Evolutionary conservation across 2,797 vertebrate species (phyloP).

Genomic region (Syndactyla subalaris): DNA sequence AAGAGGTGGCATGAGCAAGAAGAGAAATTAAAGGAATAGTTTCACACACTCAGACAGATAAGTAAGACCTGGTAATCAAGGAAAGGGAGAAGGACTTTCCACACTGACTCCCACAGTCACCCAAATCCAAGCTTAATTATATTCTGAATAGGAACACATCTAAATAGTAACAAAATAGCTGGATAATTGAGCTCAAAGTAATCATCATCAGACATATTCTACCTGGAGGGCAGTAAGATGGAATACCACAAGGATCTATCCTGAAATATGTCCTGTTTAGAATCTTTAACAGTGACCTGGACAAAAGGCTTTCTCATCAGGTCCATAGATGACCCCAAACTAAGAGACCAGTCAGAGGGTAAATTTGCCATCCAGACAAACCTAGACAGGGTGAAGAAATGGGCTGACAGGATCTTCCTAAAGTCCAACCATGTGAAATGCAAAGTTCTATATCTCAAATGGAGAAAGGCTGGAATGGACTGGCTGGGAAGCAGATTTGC

Average conservation of each 20-base stretch:
- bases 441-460: background rate
- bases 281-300: background rate
- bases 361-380: background rate
- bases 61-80: background rate
- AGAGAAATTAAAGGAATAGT: background rate
- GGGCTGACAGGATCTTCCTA: background rate
- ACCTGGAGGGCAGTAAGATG: background rate
- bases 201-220: background rate
- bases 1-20: background rate
- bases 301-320: background rate
- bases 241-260: background rate
- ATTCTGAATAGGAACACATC: background rate
- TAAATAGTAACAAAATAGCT: background rate
- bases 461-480: background rate
- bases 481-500: background rate
- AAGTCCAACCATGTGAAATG: background rate
- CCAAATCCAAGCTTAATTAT: background rate
- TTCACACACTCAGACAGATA: background rate
- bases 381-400: background rate
- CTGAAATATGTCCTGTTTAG: background rate
- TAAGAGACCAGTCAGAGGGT: background rate
- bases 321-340: background rate
- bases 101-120: background rate
- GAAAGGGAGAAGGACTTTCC: background rate
- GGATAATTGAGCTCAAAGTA: background rate